A percentile compares a stretch with the other conserved stretches of the same genome.
These are phyloP conservation scores for Aspidoscelis tigris DNA, from an alignment of 2,113 vertebrate species.

Conservation along the genomic window DNA sequence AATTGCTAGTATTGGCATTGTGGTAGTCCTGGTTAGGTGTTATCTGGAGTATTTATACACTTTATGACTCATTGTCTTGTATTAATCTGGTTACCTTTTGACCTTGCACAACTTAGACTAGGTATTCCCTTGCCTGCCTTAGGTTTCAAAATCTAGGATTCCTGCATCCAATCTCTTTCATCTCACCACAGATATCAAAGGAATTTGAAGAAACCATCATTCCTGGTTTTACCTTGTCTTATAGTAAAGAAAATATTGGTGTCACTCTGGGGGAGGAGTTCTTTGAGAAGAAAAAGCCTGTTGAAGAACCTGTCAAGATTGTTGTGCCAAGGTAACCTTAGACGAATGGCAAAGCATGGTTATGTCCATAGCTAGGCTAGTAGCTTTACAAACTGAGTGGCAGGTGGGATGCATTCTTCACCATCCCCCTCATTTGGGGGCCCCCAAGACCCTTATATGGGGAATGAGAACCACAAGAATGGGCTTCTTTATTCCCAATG, in stretches of 20 bases:
- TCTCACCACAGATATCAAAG: conserved; percentile 36
- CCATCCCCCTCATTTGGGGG: no score
- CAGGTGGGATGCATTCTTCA: no score
- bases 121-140: background rate
- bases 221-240: conserved; percentile 61
- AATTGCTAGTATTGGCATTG: no score
- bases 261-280: conserved; percentile 66
- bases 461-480: no score
- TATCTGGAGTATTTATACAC: no score
- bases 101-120: no score
- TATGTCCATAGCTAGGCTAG: background rate
- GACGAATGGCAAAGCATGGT: background rate
- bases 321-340: conserved; percentile 33
- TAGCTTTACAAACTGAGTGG: no score
- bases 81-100: no score
- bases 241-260: conserved; percentile 56
- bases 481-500: no score
- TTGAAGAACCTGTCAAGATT: background rate
- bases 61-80: no score
- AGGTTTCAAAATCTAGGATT: background rate
- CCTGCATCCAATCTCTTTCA: background rate
- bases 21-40: no score
- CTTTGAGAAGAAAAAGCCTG: conserved; percentile 41
- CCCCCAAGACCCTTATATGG: no score
- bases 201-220: conserved; percentile 53